These are phyloP conservation scores for Alviniconcha strummeri DNA, from an alignment of 2,888 invertebrate species.

Conservation along the genomic window DNA sequence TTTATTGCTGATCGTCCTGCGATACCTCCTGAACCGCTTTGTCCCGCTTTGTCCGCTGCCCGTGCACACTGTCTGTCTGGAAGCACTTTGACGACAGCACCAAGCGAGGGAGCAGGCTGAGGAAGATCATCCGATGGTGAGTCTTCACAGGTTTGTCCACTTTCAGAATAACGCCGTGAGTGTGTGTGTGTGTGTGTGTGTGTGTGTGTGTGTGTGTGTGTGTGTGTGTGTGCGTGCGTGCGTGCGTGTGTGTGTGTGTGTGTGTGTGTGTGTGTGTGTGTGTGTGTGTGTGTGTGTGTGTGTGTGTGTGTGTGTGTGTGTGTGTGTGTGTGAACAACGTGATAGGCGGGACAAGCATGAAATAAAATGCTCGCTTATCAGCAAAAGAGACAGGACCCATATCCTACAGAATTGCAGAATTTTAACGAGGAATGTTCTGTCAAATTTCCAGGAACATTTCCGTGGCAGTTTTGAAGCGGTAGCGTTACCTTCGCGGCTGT, in stretches of 20 bases:
- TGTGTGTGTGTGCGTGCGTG: background rate
- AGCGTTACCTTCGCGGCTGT: no score
- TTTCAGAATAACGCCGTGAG: background rate
- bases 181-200: conserved; percentile 3
- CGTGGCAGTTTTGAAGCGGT: no score
- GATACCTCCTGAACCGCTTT: background rate
- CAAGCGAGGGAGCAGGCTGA: background rate
- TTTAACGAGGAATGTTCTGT: no score
- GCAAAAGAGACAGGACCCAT: no score
- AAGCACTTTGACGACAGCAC: background rate
- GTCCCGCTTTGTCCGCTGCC: background rate
- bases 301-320: background rate
- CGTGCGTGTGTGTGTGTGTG: background rate
- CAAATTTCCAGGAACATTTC: no score
- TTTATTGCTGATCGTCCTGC: background rate
- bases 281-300: background rate
- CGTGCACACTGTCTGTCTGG: no score
- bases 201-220: background rate
- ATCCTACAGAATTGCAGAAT: no score
- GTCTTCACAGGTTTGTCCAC: background rate
- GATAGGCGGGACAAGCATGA: no score
- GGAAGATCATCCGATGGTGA: conserved; percentile 2
- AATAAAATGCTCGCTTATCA: no score
- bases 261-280: background rate
- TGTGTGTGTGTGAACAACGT: background rate